These are phyloP conservation scores for Meganola albula DNA, from an alignment of 2,888 invertebrate species.

Conservation along the genomic window DNA sequence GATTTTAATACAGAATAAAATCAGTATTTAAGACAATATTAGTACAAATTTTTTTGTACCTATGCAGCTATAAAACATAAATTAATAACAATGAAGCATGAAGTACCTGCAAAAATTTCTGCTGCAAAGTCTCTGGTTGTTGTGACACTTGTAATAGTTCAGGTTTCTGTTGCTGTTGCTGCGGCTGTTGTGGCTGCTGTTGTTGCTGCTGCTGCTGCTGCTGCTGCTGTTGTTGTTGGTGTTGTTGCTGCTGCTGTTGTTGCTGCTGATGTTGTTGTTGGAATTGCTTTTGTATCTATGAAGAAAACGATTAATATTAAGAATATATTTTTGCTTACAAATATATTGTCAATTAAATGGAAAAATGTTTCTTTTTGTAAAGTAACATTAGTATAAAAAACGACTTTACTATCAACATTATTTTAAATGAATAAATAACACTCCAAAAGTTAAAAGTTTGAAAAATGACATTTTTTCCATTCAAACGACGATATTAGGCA, in stretches of 20 bases:
- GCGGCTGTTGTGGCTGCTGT: conserved; percentile 50
- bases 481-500: no score
- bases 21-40: no score
- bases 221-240: conserved; percentile 49
- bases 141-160: conserved; percentile 55
- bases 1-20: no score
- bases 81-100: no score
- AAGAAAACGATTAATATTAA: conserved; percentile 4
- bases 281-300: conserved; percentile 56
- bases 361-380: no score
- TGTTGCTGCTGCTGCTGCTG: conserved; percentile 62
- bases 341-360: neutral
- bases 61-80: no score
- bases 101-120: conserved; percentile 67
- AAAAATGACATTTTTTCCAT: no score
- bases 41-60: no score
- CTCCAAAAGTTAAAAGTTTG: no score
- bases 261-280: conserved; percentile 32
- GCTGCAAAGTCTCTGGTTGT: conserved; percentile 52
- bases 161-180: conserved; percentile 57
- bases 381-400: no score
- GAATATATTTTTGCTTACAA: neutral
- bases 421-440: no score
- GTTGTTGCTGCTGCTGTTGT: conserved; percentile 54
- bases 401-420: no score